These are phyloP conservation scores for Alca torda DNA, from an alignment of 2,797 vertebrate genomes.

Conservation along the genomic window DNA sequence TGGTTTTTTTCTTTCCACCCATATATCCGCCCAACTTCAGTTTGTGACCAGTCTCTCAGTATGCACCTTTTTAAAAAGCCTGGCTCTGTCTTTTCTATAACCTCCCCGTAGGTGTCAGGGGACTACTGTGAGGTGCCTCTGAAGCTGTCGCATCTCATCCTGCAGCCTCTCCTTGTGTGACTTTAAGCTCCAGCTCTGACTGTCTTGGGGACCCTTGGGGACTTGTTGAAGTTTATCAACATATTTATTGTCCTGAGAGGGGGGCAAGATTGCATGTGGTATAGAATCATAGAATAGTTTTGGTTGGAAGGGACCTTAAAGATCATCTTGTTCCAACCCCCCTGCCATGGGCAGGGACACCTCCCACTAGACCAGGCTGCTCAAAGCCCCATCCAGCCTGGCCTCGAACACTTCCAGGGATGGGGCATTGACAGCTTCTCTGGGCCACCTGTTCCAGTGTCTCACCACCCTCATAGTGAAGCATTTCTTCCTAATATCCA, in stretches of 20 bases:
- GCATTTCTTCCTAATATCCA: not conserved
- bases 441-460: not conserved
- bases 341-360: not conserved
- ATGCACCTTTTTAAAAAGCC: not conserved
- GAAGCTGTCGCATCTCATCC: not conserved
- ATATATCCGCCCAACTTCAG: rapidly evolving
- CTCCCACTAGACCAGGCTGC: not conserved
- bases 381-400: not conserved
- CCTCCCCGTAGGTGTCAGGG: too few species aligned
- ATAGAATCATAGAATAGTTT: not conserved
- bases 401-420: not conserved
- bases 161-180: not conserved
- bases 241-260: not conserved
- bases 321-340: not conserved
- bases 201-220: not conserved
- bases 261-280: not conserved
- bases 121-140: not conserved
- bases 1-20: not conserved
- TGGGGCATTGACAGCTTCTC: not conserved
- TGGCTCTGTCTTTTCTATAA: not conserved
- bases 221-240: not conserved
- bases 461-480: not conserved
- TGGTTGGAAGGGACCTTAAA: not conserved
- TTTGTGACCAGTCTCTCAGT: not conserved
- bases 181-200: not conserved